phyloP scores from a whole-genome alignment of 2,888 invertebrate genomes.

The Chloroclystis v-ata region DNA sequence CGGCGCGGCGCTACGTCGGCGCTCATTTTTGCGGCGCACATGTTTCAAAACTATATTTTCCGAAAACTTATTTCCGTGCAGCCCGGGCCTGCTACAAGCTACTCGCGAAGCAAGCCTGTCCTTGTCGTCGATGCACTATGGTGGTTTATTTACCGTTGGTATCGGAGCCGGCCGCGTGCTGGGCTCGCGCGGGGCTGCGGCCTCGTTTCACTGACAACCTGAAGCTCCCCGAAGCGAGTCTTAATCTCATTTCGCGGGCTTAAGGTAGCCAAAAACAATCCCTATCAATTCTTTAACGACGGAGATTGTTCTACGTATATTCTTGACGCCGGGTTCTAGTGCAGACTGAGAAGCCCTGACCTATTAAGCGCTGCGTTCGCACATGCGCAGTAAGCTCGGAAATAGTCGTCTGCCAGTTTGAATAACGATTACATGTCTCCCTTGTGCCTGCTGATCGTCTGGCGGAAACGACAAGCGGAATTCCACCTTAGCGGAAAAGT shows the following conservation, averaged over 20 bases:
- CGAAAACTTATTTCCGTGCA: neutral
- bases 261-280: conserved; percentile 27
- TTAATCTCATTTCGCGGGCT: conserved; percentile 36
- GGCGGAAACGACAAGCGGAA: conserved; percentile 44
- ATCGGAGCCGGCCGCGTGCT: conserved; percentile 43
- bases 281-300: conserved; percentile 37
- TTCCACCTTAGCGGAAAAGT: conserved; percentile 36
- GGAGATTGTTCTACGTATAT: conserved; percentile 57
- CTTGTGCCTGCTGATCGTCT: conserved; percentile 57
- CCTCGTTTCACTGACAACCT: conserved; percentile 22
- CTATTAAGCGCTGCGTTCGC: conserved; percentile 57
- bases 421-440: conserved; percentile 69
- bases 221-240: conserved; percentile 25
- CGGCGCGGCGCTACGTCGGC: conserved; percentile 38
- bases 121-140: conserved; percentile 24
- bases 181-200: conserved; percentile 27
- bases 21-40: conserved; percentile 44
- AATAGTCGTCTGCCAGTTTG: conserved; percentile 60
- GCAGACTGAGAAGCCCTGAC: conserved; percentile 70
- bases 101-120: too few relatives aligned
- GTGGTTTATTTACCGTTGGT: conserved; percentile 46
- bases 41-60: conserved; percentile 30
- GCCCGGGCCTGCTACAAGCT: conserved; percentile 9
- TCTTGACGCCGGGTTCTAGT: conserved; percentile 58
- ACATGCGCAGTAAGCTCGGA: conserved; percentile 64